Conservation (phyloP, 1,140 invertebrate genomes). For the Cydia splendana region DNA sequence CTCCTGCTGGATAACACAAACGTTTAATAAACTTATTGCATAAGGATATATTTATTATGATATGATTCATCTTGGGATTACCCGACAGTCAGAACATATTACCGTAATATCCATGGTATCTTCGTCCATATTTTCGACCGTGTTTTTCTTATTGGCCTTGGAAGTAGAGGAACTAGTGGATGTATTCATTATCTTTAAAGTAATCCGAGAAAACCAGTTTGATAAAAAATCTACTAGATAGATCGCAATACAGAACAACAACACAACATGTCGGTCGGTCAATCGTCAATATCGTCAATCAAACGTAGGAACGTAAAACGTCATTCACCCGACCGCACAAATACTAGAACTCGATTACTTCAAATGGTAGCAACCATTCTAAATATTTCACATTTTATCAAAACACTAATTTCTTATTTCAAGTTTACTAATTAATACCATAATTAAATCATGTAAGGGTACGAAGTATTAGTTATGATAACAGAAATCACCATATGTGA, state of each 20-base stretch:
- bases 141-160: conserved; percentile 3
- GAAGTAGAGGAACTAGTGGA: not conserved
- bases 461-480: not conserved
- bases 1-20: not conserved
- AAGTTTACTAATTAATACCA: not conserved
- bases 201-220: too few species aligned
- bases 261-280: too few species aligned
- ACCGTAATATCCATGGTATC: conserved; percentile 21
- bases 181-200: not conserved
- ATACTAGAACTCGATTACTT: not conserved
- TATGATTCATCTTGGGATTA: conserved; percentile 25
- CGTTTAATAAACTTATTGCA: not conserved
- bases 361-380: not conserved
- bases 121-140: conserved; percentile 30
- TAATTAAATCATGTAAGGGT: not conserved
- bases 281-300: too few species aligned
- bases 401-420: not conserved
- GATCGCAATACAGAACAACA: too few species aligned
- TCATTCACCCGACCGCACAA: not conserved
- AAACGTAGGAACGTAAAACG: not conserved
- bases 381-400: not conserved
- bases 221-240: too few species aligned
- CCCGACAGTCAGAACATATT: not conserved
- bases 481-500: not conserved
- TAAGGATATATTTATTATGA: not conserved